These are phyloP conservation scores for Lycodopsis pacificus DNA, from an alignment of 2,797 vertebrate species.

Conservation along the genomic window DNA sequence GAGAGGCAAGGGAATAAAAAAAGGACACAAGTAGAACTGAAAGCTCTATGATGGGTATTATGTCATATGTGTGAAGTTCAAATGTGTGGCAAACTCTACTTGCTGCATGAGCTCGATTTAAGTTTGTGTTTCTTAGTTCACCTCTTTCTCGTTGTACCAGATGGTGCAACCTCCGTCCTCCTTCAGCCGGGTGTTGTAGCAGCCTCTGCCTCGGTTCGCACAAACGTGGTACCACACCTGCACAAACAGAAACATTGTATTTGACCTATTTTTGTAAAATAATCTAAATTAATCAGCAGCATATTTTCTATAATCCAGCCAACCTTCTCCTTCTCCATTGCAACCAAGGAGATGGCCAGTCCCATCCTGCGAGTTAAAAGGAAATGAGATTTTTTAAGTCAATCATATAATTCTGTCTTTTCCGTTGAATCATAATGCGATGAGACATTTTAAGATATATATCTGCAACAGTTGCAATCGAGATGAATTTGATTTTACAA, in stretches of 20 bases:
- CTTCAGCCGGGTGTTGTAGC: slow-evolving; percentile 95
- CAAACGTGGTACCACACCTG: slow-evolving; percentile 99
- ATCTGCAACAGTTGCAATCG: not conserved
- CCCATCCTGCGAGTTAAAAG: slow-evolving; percentile 91
- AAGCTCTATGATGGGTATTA: not conserved
- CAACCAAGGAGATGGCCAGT: slow-evolving; percentile 95
- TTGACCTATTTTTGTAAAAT: not conserved
- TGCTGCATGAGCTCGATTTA: not conserved
- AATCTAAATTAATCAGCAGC: not conserved
- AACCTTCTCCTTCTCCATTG: slow-evolving; percentile 98
- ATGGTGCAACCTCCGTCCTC: slow-evolving; percentile 98
- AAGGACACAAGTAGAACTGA: too few species aligned
- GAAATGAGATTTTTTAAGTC: not conserved
- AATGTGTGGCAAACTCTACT: not conserved
- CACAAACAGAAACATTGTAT: slow-evolving; percentile 12
- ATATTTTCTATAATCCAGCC: slow-evolving; percentile 2
- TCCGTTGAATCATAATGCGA: not conserved
- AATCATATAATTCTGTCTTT: not conserved
- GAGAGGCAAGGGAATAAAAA: not conserved
- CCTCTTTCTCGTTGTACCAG: slow-evolving; percentile 99
- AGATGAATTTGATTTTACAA: slow-evolving; percentile 6
- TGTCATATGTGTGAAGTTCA: not conserved
- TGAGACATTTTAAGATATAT: not conserved
- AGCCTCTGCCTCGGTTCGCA: slow-evolving; percentile 93
- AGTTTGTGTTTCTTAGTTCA: slow-evolving; percentile 58